These are phyloP conservation scores for Astreopora myriophthalma DNA, from an alignment of 64 coral and sea anemone species.

Conservation along the genomic window DNA sequence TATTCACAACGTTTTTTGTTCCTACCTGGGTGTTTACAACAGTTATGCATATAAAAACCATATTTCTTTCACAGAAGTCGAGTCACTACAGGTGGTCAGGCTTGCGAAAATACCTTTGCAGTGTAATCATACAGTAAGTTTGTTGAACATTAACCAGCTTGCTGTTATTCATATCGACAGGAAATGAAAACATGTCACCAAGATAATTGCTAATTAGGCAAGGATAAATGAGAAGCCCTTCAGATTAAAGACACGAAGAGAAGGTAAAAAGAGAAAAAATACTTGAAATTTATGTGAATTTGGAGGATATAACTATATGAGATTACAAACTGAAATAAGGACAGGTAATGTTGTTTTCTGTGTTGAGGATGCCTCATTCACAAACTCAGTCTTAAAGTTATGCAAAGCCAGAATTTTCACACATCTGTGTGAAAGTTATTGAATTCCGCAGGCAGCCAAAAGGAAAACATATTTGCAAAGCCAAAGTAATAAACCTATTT, in stretches of 20 bases:
- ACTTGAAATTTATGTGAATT: neutral
- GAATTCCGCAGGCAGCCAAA: neutral
- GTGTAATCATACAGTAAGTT: neutral
- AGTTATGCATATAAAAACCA: constrained; percentile 56
- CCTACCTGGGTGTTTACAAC: constrained; percentile 36
- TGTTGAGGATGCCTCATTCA: neutral
- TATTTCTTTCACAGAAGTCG: neutral
- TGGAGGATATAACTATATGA: neutral
- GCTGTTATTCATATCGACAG: neutral
- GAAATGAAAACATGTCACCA: constrained; percentile 20
- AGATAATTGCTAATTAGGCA: constrained; percentile 13
- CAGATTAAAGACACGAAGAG: neutral
- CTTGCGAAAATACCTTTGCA: neutral
- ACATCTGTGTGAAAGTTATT: constrained; percentile 9
- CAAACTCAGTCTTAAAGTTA: neutral
- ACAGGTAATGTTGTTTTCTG: neutral
- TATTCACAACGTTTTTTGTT: neutral
- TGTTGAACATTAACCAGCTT: constrained; percentile 7
- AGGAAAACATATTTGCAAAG: neutral
- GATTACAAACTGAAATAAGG: too few species aligned
- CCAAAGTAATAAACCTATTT: neutral
- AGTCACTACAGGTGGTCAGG: neutral
- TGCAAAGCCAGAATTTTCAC: neutral
- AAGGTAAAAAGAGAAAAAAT: neutral
- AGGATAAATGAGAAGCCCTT: neutral